These are phyloP conservation scores for Festucalex cinctus DNA, from an alignment of 2,113 vertebrate species.

Conservation along the genomic window DNA sequence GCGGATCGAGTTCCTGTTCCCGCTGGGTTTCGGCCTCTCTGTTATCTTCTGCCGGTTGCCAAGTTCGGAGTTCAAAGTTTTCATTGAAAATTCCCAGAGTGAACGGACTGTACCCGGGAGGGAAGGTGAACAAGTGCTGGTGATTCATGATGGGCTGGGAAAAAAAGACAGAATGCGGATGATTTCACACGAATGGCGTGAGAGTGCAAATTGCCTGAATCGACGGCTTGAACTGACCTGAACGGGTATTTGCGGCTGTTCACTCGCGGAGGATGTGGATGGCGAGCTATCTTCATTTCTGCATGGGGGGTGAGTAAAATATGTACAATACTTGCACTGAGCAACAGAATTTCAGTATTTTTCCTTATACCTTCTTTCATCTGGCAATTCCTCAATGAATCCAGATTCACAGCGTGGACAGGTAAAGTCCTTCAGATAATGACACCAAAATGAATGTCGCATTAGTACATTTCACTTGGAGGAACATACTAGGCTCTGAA, in stretches of 20 bases:
- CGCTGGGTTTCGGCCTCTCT: conserved; percentile 83
- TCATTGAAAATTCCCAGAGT: conserved; percentile 91
- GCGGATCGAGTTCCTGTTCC: conserved; percentile 84
- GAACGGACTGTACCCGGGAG: conserved; percentile 85
- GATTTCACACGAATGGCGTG: conserved; percentile 18
- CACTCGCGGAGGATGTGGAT: conserved; percentile 74
- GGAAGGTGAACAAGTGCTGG: conserved; percentile 87
- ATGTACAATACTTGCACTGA: background rate
- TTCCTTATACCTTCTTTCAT: conserved; percentile 79
- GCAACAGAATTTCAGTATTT: too few relatives aligned
- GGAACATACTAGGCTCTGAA: background rate
- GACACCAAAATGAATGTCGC: conserved; percentile 10
- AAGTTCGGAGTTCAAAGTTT: conserved; percentile 82
- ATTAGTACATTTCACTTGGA: background rate
- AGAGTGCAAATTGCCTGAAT: background rate
- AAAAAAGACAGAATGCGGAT: conserved; percentile 23
- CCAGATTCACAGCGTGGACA: conserved; percentile 92
- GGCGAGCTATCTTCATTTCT: conserved; percentile 81
- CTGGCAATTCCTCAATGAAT: conserved; percentile 92
- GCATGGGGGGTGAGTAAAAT: conserved; percentile 17
- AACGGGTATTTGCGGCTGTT: conserved; percentile 79
- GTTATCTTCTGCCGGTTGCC: conserved; percentile 76
- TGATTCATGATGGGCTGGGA: conserved; percentile 80
- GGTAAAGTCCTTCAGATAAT: conserved; percentile 81
- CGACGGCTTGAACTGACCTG: conserved; percentile 73